Base-by-base conservation (phyloP, 30 jellyfish, hydroid and myxozoan genomes). In the Aurelia aurita complex sp. Pacific region DNA sequence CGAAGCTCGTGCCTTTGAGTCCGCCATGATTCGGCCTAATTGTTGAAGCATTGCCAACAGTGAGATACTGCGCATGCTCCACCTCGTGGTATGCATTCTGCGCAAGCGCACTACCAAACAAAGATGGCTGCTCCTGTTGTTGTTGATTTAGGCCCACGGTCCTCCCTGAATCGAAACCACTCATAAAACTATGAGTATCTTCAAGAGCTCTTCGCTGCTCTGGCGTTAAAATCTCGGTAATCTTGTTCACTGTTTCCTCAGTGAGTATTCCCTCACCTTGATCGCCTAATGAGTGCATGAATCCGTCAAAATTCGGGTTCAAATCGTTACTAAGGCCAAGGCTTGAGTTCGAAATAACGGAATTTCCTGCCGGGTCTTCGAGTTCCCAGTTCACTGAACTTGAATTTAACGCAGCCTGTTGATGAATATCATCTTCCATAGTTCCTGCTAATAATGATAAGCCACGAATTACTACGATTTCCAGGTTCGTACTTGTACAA, bases 1-100 rank as follows among this genome's bases (percentile, higher is more conserved):
- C 68, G 50, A 33, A 15, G 10, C 43, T 64, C 32, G 64, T 32
- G 17, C 23, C 77, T 32, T n/a, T 70, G 35, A 8, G 69, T 35
- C 83, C 77, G 80, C 85, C 86, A 70, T 73, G 80, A 71, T 55
- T 18, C 62, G 92, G 92, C 92, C 92, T 83, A 73, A 19, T 12
- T 33, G 52, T 42, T 69, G 91, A 50, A 67, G 83, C 51, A 64
- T 38, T 40, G 87, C 63, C 16, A 14, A 62, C 10, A 0, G 13
- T 17, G 2, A 17, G 32, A 17, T n/a, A 13, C 55, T 77, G 87
- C 87, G 87, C 87, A 77, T 77, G 87, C 85, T 17, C 80, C 12
- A 53, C 67, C 67, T 34, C 77, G 50, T 54, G 83, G 51, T 33
- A 14, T 17, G 9, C 38, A 23, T 52, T 72, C 72, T 74, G 85